Conservation (phyloP, 2,113 vertebrate genomes). For the Larimichthys crocea region DNA sequence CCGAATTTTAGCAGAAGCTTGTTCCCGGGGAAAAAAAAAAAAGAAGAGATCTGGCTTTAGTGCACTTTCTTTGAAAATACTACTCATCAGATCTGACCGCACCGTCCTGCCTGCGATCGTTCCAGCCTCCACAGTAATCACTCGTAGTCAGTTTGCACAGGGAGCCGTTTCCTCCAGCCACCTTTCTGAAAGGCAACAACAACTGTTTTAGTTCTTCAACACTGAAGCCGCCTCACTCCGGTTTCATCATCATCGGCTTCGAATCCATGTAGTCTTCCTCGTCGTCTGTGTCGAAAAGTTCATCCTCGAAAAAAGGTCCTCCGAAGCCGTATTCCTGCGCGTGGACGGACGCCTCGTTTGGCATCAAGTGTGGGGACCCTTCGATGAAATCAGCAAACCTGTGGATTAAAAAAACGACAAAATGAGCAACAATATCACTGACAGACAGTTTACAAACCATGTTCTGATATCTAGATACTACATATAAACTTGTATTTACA, state of each 20-base stretch:
- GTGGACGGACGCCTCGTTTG: constrained; percentile 89
- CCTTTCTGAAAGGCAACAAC: constrained; percentile 39
- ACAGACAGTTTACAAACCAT: not conserved
- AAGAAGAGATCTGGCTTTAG: constrained; percentile 4
- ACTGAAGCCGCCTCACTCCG: constrained; percentile 24
- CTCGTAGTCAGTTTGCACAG: not conserved
- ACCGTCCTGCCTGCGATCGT: not conserved
- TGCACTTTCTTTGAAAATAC: constrained; percentile 3
- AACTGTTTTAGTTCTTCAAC: not conserved
- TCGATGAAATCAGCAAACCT: constrained; percentile 97
- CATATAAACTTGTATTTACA: not conserved
- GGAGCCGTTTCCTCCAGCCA: not conserved
- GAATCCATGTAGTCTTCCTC: constrained; percentile 62
- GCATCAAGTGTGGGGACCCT: constrained; percentile 89
- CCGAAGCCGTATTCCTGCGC: constrained; percentile 90
- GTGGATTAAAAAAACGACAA: constrained; percentile 16
- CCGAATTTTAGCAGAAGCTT: not conserved
- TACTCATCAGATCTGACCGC: not conserved
- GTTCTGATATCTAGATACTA: not conserved
- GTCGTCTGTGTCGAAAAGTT: constrained; percentile 87
- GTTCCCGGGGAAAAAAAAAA: not conserved
- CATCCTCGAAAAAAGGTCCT: constrained; percentile 84
- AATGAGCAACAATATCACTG: not conserved
- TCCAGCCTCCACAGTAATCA: not conserved
- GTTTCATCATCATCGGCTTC: constrained; percentile 18